Evolutionary conservation across 2,797 vertebrate species (phyloP).

Genomic region (Crenuchus spilurus): DNA sequence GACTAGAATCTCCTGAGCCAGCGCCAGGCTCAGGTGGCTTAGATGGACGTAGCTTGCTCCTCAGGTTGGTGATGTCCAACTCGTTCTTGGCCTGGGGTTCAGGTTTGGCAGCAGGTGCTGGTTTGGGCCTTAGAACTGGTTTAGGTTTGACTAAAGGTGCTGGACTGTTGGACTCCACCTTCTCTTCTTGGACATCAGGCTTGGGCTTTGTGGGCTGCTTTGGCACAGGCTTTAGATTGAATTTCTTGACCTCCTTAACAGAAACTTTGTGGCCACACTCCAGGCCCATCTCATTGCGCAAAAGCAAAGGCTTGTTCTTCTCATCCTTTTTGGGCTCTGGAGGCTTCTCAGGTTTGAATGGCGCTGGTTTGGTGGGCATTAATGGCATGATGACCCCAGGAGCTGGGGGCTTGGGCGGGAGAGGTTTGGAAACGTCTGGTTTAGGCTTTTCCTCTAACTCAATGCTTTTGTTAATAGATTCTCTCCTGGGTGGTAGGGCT

Average conservation of each 20-base stretch:
- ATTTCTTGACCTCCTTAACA: conserved; percentile 94
- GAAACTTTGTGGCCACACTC: conserved; percentile 95
- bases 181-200: conserved; percentile 79
- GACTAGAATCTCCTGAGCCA: conserved; percentile 70
- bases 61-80: conserved; percentile 90
- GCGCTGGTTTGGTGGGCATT: conserved; percentile 78
- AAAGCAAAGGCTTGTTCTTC: conserved; percentile 87
- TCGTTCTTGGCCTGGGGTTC: conserved; percentile 84
- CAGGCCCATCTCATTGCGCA: conserved; percentile 95
- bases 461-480: conserved; percentile 92
- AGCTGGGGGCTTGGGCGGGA: conserved; percentile 86
- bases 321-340: conserved; percentile 88
- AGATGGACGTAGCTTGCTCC: conserved; percentile 91
- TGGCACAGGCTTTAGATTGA: conserved; percentile 90
- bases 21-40: conserved; percentile 79
- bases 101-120: conserved; percentile 78
- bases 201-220: conserved; percentile 88
- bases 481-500: conserved; percentile 90
- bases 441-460: conserved; percentile 88
- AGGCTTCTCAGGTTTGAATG: conserved; percentile 82
- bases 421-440: conserved; percentile 77
- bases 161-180: conserved; percentile 72
- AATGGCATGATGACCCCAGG: conserved; percentile 84
- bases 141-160: conserved; percentile 85
- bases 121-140: conserved; percentile 90